These are phyloP conservation scores for Brachionus calyciflorus DNA, from an alignment of 1,140 invertebrate species.

Conservation along the genomic window DNA sequence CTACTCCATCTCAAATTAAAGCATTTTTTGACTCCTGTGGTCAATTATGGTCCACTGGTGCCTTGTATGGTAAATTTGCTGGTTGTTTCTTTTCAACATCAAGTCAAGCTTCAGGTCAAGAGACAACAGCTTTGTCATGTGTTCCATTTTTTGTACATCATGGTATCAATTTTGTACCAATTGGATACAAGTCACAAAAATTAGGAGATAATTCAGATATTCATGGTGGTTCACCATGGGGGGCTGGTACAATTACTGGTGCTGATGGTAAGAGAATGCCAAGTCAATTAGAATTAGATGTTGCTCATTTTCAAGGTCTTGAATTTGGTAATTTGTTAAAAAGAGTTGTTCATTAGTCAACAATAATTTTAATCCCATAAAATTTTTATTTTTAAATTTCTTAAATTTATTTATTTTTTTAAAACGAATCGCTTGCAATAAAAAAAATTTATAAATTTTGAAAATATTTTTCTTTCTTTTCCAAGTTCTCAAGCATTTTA, in stretches of 20 bases:
- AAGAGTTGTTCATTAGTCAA: neutral
- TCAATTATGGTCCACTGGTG: constrained; percentile 16
- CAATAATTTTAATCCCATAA: too few species aligned
- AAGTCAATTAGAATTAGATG: constrained; percentile 24
- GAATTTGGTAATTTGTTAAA: constrained; percentile 19
- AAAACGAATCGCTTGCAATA: too few species aligned
- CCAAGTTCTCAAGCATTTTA: too few species aligned
- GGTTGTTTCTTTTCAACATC: constrained; percentile 44
- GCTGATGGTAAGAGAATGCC: neutral
- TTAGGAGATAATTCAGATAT: neutral
- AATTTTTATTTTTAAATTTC: too few species aligned
- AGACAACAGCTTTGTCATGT: constrained; percentile 47
- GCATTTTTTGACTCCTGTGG: constrained; percentile 42
- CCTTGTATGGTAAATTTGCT: constrained; percentile 40
- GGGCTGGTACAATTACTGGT: constrained; percentile 32
- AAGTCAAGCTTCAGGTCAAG: constrained; percentile 22
- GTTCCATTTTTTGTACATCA: constrained; percentile 46
- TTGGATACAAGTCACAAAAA: constrained; percentile 38
- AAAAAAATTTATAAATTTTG: too few species aligned
- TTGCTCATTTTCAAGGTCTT: constrained; percentile 19
- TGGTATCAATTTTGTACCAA: constrained; percentile 33
- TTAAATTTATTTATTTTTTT: too few species aligned
- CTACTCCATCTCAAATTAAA: constrained; percentile 43
- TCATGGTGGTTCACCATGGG: constrained; percentile 42
- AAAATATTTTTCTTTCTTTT: too few species aligned